phyloP scores from a whole-genome alignment of 1,140 invertebrate genomes.

The Wasmannia auropunctata region DNA sequence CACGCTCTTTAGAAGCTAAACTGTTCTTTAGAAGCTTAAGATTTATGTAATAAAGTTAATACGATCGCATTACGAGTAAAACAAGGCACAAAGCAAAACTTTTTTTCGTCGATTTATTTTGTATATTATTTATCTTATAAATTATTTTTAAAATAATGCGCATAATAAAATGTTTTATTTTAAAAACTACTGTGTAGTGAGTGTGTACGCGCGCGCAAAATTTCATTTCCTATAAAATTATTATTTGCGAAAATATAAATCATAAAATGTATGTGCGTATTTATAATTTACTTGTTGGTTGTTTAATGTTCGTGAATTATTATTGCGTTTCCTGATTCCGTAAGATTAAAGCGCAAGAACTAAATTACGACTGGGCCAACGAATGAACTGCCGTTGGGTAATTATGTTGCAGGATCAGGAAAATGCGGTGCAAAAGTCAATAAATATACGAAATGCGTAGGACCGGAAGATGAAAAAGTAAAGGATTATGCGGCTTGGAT shows the following conservation, averaged over 20 bases:
- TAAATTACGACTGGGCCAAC: not conserved
- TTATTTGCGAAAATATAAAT: not conserved
- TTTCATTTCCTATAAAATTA: not conserved
- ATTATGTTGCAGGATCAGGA: not conserved
- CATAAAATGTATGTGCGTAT: not conserved
- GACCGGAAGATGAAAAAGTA: not conserved
- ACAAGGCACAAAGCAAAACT: not conserved
- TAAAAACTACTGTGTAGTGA: too few relatives aligned
- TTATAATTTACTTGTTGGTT: not conserved
- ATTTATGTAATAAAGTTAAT: not conserved
- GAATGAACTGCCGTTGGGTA: not conserved
- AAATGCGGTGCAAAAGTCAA: not conserved
- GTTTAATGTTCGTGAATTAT: not conserved
- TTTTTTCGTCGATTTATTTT: not conserved
- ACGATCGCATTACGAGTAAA: not conserved
- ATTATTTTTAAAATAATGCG: not conserved
- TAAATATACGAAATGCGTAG: not conserved
- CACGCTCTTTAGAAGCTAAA: too few relatives aligned
- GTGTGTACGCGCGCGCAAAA: not conserved
- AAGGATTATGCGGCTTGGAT: constrained; percentile 29
- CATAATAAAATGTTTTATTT: not conserved
- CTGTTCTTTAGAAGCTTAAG: not conserved
- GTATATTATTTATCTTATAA: not conserved
- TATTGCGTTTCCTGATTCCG: not conserved
- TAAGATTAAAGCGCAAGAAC: not conserved